These are phyloP conservation scores for Ischnus inquisitorius DNA, from an alignment of 2,888 invertebrate species.

Conservation along the genomic window DNA sequence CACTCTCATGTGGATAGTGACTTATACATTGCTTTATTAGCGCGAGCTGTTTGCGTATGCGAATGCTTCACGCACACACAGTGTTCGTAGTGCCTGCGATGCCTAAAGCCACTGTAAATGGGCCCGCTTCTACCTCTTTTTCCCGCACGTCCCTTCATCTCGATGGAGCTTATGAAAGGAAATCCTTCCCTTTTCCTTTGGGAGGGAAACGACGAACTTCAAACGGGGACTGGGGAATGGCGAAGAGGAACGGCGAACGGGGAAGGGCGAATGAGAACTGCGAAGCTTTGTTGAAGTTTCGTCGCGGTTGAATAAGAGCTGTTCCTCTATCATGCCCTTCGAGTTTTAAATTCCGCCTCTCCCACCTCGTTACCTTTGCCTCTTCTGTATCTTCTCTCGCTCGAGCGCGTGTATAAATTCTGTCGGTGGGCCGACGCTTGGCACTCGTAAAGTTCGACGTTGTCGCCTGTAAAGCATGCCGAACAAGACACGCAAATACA, in stretches of 20 bases:
- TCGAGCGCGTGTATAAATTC: constrained; percentile 41
- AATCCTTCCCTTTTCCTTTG: too few species aligned
- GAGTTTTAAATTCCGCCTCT: neutral
- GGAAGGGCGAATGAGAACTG: too few species aligned
- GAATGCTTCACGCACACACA: neutral
- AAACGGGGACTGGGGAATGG: too few species aligned
- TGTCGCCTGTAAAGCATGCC: constrained; percentile 60
- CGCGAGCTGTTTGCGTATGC: neutral
- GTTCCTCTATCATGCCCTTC: constrained; percentile 3
- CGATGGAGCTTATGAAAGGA: constrained; percentile 8
- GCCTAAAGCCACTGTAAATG: constrained; percentile 66
- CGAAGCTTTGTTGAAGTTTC: constrained; percentile 43
- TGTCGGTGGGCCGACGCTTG: constrained; percentile 39
- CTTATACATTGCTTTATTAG: constrained; percentile 33
- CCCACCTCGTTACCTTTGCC: constrained; percentile 1
- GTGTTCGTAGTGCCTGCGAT: constrained; percentile 29
- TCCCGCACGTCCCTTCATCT: neutral
- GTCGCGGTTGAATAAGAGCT: constrained; percentile 20
- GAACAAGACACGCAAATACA: constrained; percentile 62
- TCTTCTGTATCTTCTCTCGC: constrained; percentile 29
- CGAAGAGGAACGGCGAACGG: too few species aligned
- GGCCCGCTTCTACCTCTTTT: constrained; percentile 42
- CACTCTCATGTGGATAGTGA: constrained; percentile 18
- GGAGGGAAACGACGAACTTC: too few species aligned
- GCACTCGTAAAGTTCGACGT: constrained; percentile 52